Base-by-base conservation (phyloP, 2,797 vertebrate genomes). In the Cygnus olor region DNA sequence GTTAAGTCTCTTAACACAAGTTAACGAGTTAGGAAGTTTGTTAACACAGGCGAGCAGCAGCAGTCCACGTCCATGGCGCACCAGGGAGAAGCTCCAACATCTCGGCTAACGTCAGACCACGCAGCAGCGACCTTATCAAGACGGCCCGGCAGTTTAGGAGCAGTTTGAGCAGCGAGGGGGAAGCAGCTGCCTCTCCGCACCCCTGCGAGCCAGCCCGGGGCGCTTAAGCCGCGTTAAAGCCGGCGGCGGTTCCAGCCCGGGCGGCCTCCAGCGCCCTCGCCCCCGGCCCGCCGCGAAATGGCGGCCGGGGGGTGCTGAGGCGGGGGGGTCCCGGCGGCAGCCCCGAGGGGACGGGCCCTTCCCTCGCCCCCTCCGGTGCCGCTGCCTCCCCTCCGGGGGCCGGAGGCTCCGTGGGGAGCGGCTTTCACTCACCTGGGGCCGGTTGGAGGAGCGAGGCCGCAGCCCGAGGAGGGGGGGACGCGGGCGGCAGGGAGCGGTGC, bases 151-250 rank as follows among this genome's bases (percentile, higher is more conserved):
- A 8, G 47, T 40, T 68, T 34, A 28, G 2, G 1, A 65, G n/a
- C 5, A 1, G 3, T 5, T 3, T 16, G 5, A 90, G 34, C 44
- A 60, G 60, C 0, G 2, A 20, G 36, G 11, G 20, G 34, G 73
- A 77, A 57, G 10, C 8, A 38, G 34, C 21, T 9, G 44, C 21
- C 24, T 38, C 44, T 6, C 1, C 5, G 13, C 40, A 3, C 15
- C 15, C 17, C 13, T 17, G 1, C 17, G 27, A 63, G 38, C 27
- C 11, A 30, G 40, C 61, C 51, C 51, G 25, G 25, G 27, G 51
- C 51, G 51, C 51, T 28, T 53, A 53, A 53, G 51, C 51, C 51
- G 25, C 51, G 14, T 27, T 53, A 53, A 53, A 53, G 51, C 51
- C 15, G 51, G 51, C 25, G 27, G 51, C 51, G 51, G 51, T 16